Evolutionary conservation across 2,888 invertebrate species (phyloP), one percentile per base, ranked within the genome.

Genomic region (Drosophila mulleri): DNA sequence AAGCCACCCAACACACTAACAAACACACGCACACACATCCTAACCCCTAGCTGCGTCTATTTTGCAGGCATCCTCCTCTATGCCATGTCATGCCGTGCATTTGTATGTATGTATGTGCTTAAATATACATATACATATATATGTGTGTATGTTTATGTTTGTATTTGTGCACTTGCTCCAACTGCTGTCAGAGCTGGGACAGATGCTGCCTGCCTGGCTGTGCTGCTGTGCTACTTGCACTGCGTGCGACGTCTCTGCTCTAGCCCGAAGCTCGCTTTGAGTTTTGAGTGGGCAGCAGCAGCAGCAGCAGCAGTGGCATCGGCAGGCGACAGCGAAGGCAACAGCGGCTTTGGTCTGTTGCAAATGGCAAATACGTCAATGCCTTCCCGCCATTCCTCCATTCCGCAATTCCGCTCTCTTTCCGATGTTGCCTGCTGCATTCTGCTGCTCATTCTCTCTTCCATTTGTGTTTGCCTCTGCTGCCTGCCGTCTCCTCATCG

Each of bases 341-440:
- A 26, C 44, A 54, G 48, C 56, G 57, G 66, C 75, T 69, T 75
- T 76, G 67, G 58, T 65, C 78, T 78, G 78, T 75, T 83, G 71
- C 77, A 80, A 80, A 82, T 84, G 75, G 84, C 86, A 83, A 83
- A 83, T 83, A 86, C 87, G 75, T 84, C 84, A 84, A 86, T 87
- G 83, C 73, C 52, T 67, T 61, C 52, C 48, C 54, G 56, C 60
- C 56, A 50, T 45, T 39, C 47, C 47, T 14, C 16, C 6, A 37
- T 37, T 37, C 48, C 54, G 50, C 58, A 53, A 50, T 45, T 39
- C 47, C 47, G 14, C 48, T 44, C 52, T 50, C 39, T 20, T 42
- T 26, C 37, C 47, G 58, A 54, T n/a, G 39, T 16, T 39, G 73
- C 65, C 16, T 73, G 73, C 69, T 74, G 70, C 75, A 65, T 50